Percentiles rank a stretch among this genome's conserved stretches.
phyloP scores from a whole-genome alignment of 2,113 vertebrate genomes.

The Aix galericulata region DNA sequence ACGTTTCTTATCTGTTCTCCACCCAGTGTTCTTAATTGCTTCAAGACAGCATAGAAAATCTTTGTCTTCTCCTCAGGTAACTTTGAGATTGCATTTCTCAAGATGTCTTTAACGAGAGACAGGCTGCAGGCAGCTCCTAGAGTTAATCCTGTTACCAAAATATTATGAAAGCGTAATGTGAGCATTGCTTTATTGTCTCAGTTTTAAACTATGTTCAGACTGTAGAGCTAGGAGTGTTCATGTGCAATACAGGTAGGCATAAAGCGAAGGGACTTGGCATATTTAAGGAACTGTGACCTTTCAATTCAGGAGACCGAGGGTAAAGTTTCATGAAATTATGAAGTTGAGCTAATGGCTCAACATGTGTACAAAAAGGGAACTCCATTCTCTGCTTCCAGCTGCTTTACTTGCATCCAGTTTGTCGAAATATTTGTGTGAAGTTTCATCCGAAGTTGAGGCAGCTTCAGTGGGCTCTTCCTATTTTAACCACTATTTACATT shows the following conservation, averaged over 20 bases:
- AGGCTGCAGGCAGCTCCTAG: conserved; percentile 82
- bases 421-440: not conserved
- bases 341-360: not conserved
- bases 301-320: not conserved
- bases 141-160: conserved; percentile 73
- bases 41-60: conserved; percentile 73
- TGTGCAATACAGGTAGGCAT: not conserved
- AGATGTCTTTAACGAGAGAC: conserved; percentile 65
- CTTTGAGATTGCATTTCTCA: conserved; percentile 65
- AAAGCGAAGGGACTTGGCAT: not conserved
- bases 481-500: not conserved
- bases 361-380: not conserved
- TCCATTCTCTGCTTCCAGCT: not conserved
- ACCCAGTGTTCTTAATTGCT: conserved; percentile 77
- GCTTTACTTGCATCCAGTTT: not conserved
- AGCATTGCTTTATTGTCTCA: not conserved
- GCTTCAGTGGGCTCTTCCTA: not conserved
- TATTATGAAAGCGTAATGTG: not conserved
- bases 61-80: conserved; percentile 74
- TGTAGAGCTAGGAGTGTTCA: not conserved
- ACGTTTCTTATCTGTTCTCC: conserved; percentile 86
- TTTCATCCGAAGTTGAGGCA: not conserved
- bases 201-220: not conserved
- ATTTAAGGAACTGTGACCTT: not conserved
- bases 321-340: not conserved